These are phyloP conservation scores for Clarias platycephalus DNA, from an alignment of 2,797 vertebrate species.

Conservation along the genomic window DNA sequence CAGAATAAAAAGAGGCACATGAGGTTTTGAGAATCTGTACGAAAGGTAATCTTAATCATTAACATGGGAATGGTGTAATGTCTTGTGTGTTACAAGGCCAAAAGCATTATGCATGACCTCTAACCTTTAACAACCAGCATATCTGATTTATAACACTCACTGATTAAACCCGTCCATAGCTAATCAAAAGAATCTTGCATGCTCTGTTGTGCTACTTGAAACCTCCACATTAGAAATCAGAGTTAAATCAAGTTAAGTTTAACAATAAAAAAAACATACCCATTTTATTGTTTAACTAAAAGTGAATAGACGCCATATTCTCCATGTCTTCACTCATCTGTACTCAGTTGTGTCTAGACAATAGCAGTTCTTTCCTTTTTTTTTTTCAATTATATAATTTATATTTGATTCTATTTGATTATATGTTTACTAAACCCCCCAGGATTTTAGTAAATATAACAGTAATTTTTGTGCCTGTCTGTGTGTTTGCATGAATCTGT, in stretches of 20 bases:
- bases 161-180: neutral
- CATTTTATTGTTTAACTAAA: conserved; percentile 31
- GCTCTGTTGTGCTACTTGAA: conserved; percentile 20
- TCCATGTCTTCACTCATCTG: conserved; percentile 40
- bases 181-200: conserved; percentile 42
- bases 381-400: conserved; percentile 51
- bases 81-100: conserved; percentile 27
- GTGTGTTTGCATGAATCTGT: conserved; percentile 66
- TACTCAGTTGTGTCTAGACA: conserved; percentile 67
- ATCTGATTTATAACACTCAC: conserved; percentile 7
- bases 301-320: conserved; percentile 19
- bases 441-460: conserved; percentile 68
- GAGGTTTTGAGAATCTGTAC: neutral
- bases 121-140: conserved; percentile 46
- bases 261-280: conserved; percentile 2
- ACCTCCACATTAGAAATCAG: neutral
- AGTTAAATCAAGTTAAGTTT: neutral
- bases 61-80: conserved; percentile 29
- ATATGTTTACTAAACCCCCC: conserved; percentile 65
- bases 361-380: conserved; percentile 62
- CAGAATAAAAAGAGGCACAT: neutral
- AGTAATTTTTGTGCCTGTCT: conserved; percentile 77
- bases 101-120: conserved; percentile 59
- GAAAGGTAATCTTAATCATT: conserved; percentile 1
- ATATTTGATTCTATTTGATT: conserved; percentile 57